These are phyloP conservation scores for Trichoplusia ni DNA, from an alignment of 1,140 invertebrate genomes.

Conservation along the genomic window DNA sequence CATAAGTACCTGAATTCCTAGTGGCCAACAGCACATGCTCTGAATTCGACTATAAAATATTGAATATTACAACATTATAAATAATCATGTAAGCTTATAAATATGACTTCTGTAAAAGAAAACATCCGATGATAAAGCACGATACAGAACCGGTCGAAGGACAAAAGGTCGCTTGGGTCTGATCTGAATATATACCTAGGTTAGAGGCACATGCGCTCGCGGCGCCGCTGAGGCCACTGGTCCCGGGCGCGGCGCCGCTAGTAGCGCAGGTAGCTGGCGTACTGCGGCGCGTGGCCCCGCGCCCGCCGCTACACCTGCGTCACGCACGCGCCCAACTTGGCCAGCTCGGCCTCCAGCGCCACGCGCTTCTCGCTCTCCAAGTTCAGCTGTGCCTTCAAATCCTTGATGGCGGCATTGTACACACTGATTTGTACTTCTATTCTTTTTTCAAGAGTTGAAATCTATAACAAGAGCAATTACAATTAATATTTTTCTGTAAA, in stretches of 20 bases:
- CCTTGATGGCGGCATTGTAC: slow-evolving; percentile 81
- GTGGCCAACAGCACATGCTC: slow-evolving; percentile 8
- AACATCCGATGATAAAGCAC: slow-evolving; percentile 28
- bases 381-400: slow-evolving; percentile 79
- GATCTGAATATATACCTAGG: too few species aligned
- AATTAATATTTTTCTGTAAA: not conserved
- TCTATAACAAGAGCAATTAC: slow-evolving; percentile 58
- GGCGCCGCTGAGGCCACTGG: not conserved
- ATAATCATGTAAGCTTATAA: slow-evolving; percentile 38
- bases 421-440: slow-evolving; percentile 83
- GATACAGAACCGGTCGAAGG: not conserved
- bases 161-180: not conserved
- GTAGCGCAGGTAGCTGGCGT: slow-evolving; percentile 40
- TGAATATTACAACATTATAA: slow-evolving; percentile 9
- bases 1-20: slow-evolving; percentile 31
- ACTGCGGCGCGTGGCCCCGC: slow-evolving; percentile 15
- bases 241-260: not conserved
- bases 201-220: too few species aligned
- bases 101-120: slow-evolving; percentile 42
- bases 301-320: slow-evolving; percentile 80
- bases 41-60: slow-evolving; percentile 10
- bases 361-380: slow-evolving; percentile 83
- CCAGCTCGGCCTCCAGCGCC: slow-evolving; percentile 82
- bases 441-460: slow-evolving; percentile 83
- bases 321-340: slow-evolving; percentile 84